Conservation (phyloP, 1,140 invertebrate genomes). For the Drosophila arawakana region DNA sequence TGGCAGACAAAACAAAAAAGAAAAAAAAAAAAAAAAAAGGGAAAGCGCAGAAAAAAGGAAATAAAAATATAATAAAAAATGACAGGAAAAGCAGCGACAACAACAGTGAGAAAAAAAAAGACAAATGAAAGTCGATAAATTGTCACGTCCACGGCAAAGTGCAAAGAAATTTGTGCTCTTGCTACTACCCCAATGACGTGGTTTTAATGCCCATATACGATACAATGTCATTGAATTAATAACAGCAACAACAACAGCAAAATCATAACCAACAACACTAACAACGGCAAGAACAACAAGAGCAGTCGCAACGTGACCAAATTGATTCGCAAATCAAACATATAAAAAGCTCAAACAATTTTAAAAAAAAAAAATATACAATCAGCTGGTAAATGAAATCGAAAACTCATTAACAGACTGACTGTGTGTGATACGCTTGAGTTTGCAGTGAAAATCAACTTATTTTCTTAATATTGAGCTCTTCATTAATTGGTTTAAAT, state of each 20-base stretch:
- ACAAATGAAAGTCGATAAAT: slow-evolving; percentile 46
- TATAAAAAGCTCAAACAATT: slow-evolving; percentile 13
- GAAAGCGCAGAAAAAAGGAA: slow-evolving; percentile 12
- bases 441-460: not conserved
- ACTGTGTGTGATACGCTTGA: not conserved
- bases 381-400: slow-evolving; percentile 9
- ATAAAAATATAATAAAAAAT: slow-evolving; percentile 26
- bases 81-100: slow-evolving; percentile 15
- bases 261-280: not conserved
- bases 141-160: slow-evolving; percentile 22
- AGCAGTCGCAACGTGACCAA: not conserved
- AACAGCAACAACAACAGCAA: slow-evolving; percentile 6
- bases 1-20: not conserved
- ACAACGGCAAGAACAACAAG: not conserved
- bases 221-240: slow-evolving; percentile 31
- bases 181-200: not conserved
- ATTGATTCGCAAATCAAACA: slow-evolving; percentile 12
- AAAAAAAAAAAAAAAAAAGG: not conserved
- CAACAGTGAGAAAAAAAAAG: slow-evolving; percentile 17
- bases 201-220: slow-evolving; percentile 11
- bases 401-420: slow-evolving; percentile 17
- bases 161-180: slow-evolving; percentile 19
- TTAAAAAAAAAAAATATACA: no score
- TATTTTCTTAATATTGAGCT: no score
- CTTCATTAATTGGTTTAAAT: no score